Evolutionary conservation across 2,888 invertebrate genomes (phyloP), one percentile per base, ranked within the genome.

Genomic region (Acleris literana): DNA sequence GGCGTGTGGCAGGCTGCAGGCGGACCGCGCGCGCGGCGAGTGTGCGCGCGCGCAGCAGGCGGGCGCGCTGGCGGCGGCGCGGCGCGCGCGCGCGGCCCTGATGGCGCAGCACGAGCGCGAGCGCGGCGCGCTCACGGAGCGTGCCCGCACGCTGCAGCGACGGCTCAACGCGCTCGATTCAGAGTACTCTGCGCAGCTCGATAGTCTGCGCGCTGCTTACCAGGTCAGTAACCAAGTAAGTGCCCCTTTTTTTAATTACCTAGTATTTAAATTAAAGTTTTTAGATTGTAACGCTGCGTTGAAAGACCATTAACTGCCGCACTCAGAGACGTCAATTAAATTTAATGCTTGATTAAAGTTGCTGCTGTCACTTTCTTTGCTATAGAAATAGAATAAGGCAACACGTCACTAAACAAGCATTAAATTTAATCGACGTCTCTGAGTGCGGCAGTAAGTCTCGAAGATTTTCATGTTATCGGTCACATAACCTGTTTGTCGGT

Each of bases 171-270:
- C 96, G 44, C 92, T 97, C 68, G 96, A 97, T 83, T 95, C 96
- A 7, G 97, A 98, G 86, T 97, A 97, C 85, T 94, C 96, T 63
- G 96, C 96, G 75, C 97, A 97, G 84, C 94, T 97, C 64, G 96
- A 96, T 77, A 96, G 96, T 77, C 88, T 97, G 63, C 93, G 97
- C 51, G 95, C 95, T 17, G 96, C 96, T 7, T 97, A 97, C 83
- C 95, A 91, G 86, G 91, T 89, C 49, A 68, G 90, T 89, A 49
- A 87, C 89, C 69, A 82, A 82, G 53, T 73, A 60, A 60, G 59
- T 64, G 20, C 4, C 0, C 1, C 7, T n/a, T 5, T 39, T 59
- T 25, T 44, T 56, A 54, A 33, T 43, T 43, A 49, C 0, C n/a
- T 62, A 39, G 13, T 62, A 6, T 22, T 7, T n/a, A 20, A 16